Percentiles rank a stretch among this genome's conserved stretches.
Conservation (phyloP, 2,888 invertebrate species). For the Galerucella nymphaeae region DNA sequence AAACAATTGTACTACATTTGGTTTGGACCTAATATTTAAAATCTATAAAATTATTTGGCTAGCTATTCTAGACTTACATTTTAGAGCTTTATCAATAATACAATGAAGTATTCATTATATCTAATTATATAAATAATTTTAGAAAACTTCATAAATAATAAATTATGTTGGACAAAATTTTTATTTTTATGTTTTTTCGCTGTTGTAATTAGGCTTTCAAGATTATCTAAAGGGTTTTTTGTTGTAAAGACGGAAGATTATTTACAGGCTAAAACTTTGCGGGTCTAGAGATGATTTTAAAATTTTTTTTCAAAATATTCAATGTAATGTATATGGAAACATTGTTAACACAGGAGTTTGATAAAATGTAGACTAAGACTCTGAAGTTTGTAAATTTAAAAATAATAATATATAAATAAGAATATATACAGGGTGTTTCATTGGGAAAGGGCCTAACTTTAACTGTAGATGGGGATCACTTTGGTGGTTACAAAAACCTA, state of each 20-base stretch:
- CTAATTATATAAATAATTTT: conserved; percentile 39
- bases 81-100: conserved; percentile 46
- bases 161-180: conserved; percentile 43
- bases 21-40: conserved; percentile 36
- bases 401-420: no score
- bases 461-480: no score
- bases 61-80: conserved; percentile 41
- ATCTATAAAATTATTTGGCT: conserved; percentile 50
- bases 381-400: no score
- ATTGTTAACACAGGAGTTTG: background rate
- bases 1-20: conserved; percentile 26
- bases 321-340: no score
- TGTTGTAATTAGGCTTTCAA: conserved; percentile 56
- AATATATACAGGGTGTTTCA: no score
- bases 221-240: conserved; percentile 47
- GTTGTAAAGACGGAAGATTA: conserved; percentile 55
- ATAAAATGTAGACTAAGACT: no score
- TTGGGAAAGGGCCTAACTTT: no score
- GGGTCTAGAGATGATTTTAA: conserved; percentile 46
- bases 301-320: no score
- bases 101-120: conserved; percentile 49
- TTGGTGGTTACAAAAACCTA: no score
- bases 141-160: conserved; percentile 28
- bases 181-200: conserved; percentile 50
- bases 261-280: conserved; percentile 54